A percentile compares a stretch with the other conserved stretches of the same genome.
Evolutionary conservation across 1,140 invertebrate genomes (phyloP).

Genomic region (Drosophila biarmipes): DNA sequence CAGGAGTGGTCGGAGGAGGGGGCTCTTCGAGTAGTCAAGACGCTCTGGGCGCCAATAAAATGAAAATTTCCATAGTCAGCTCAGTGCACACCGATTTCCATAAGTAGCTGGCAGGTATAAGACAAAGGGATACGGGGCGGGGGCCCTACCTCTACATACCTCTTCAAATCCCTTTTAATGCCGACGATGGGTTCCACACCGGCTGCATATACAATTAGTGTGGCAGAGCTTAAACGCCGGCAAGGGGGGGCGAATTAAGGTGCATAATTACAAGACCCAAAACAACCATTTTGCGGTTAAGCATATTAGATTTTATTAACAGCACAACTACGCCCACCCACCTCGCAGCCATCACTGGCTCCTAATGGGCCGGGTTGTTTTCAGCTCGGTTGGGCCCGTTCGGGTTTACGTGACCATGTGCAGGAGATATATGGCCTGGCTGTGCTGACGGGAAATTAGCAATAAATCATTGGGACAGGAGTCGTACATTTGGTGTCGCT

Average conservation of each 20-base stretch:
- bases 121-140: background rate
- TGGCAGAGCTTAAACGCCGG: slow-evolving; percentile 18
- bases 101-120: slow-evolving; percentile 58
- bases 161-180: slow-evolving; percentile 39
- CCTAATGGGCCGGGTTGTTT: slow-evolving; percentile 9
- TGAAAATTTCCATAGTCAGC: slow-evolving; percentile 74
- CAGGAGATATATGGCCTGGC: slow-evolving; percentile 23
- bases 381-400: slow-evolving; percentile 28
- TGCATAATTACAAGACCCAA: slow-evolving; percentile 79
- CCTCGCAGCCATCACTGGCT: slow-evolving; percentile 1
- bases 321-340: slow-evolving; percentile 31
- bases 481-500: slow-evolving; percentile 6
- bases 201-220: slow-evolving; percentile 75
- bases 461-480: slow-evolving; percentile 27
- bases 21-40: slow-evolving; percentile 37
- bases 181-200: slow-evolving; percentile 45
- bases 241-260: slow-evolving; percentile 56
- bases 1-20: background rate
- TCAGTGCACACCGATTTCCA: slow-evolving; percentile 67
- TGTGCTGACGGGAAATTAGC: slow-evolving; percentile 13
- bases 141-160: background rate
- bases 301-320: slow-evolving; percentile 83
- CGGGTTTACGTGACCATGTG: slow-evolving; percentile 47
- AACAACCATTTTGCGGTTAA: slow-evolving; percentile 76
- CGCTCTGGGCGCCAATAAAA: slow-evolving; percentile 79